phyloP scores from a whole-genome alignment of 2,888 invertebrate species.

The Pollenia griseotomentosa region DNA sequence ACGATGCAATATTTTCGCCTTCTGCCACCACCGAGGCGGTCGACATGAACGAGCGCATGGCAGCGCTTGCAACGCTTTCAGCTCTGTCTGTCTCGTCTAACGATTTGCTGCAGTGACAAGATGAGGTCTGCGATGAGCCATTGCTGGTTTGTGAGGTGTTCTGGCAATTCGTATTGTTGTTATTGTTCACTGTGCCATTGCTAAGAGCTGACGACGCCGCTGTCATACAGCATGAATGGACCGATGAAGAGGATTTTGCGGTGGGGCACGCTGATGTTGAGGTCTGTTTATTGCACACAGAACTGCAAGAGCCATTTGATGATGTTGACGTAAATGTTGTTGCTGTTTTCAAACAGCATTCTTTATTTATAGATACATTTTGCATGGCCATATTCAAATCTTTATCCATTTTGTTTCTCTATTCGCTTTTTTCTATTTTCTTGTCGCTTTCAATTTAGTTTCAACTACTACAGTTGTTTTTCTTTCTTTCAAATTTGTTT shows the following conservation, averaged over 20 bases:
- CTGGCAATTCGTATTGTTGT: constrained; percentile 53
- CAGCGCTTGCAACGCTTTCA: constrained; percentile 47
- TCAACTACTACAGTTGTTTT: constrained; percentile 36
- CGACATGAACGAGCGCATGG: constrained; percentile 59
- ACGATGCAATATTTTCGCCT: constrained; percentile 74
- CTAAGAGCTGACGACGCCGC: constrained; percentile 19
- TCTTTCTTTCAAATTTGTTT: constrained; percentile 51
- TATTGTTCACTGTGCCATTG: constrained; percentile 63
- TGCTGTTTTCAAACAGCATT: constrained; percentile 69
- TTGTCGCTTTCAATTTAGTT: constrained; percentile 52
- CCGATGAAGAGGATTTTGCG: constrained; percentile 22
- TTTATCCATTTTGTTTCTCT: constrained; percentile 80
- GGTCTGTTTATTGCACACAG: constrained; percentile 74
- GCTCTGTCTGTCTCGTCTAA: constrained; percentile 65
- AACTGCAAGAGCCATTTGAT: constrained; percentile 38
- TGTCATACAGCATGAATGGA: constrained; percentile 43
- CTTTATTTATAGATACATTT: constrained; percentile 82
- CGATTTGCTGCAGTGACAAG: constrained; percentile 71
- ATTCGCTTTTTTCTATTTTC: constrained; percentile 39
- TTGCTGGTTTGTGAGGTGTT: constrained; percentile 61
- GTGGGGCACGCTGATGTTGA: constrained; percentile 62
- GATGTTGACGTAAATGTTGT: constrained; percentile 65
- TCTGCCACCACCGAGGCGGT: constrained; percentile 75
- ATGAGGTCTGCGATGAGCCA: constrained; percentile 47
- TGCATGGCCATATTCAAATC: constrained; percentile 82